Evolutionary conservation across 2,888 invertebrate genomes (phyloP).

Genomic region (Leptinotarsa tumamoca): DNA sequence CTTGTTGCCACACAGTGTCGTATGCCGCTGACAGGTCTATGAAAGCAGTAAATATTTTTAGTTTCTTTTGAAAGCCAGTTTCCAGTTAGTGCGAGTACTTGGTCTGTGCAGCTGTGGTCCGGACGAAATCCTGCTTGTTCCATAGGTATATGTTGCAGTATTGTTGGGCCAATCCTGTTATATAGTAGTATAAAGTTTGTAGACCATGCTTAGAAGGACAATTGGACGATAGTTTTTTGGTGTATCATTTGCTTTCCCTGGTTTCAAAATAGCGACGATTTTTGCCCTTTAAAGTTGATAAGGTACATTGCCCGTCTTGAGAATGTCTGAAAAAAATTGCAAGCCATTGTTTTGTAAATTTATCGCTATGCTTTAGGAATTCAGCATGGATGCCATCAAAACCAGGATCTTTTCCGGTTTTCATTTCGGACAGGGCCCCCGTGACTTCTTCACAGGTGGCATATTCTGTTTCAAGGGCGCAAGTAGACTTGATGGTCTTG

Average conservation of each 20-base stretch:
- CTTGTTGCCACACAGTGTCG: slow-evolving; percentile 13
- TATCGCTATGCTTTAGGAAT: slow-evolving; percentile 22
- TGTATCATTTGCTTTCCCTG: background rate
- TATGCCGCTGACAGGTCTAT: slow-evolving; percentile 3
- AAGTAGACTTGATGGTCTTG: background rate
- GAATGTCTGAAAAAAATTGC: slow-evolving; percentile 17
- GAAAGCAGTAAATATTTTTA: background rate
- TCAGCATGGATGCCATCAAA: slow-evolving; percentile 27
- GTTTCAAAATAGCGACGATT: background rate
- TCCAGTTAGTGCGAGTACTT: background rate
- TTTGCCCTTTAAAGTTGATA: slow-evolving; percentile 6
- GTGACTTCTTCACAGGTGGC: slow-evolving; percentile 14
- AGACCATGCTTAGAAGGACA: background rate
- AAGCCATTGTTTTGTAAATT: slow-evolving; percentile 23
- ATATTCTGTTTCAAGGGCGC: slow-evolving; percentile 17
- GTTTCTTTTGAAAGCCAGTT: background rate
- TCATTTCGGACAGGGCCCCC: slow-evolving; percentile 20
- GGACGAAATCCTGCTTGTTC: background rate
- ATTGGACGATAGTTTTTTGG: slow-evolving; percentile 5
- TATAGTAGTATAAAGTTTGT: background rate
- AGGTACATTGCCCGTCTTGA: slow-evolving; percentile 13
- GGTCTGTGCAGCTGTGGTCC: too few relatives aligned
- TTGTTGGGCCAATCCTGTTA: background rate
- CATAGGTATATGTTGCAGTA: background rate
- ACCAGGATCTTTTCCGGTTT: slow-evolving; percentile 24